Evolutionary conservation across 2,888 invertebrate genomes (phyloP), one percentile per base, ranked within the genome.

Genomic region (Dexiosoma caninum): DNA sequence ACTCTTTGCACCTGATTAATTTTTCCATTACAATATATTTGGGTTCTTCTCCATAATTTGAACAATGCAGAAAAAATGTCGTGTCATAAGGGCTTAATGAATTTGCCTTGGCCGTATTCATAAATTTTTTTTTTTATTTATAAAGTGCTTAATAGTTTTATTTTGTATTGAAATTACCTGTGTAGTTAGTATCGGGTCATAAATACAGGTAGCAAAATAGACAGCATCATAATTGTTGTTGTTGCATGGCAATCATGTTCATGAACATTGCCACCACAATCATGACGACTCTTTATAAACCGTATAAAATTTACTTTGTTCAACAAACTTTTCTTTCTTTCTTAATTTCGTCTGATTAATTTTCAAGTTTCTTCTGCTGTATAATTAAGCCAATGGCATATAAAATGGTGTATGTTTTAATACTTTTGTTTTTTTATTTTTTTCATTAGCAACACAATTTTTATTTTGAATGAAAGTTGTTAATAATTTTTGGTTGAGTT

Each of bases 391-490:
- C 23, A 49, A 64, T 51, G 10, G 51, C 23, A 14, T 51, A 16
- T 14, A 51, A 57, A 57, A 14, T 14, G n/a, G 2, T 37, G n/a
- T n/a, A n/a, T 12, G 10, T 40, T 16, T 12, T 57, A 37, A 37
- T n/a, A 2, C 8, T 37, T n/a, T n/a, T n/a, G n/a, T n/a, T n/a
- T n/a, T n/a, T n/a, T n/a, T n/a, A n/a, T n/a, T n/a, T n/a, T n/a
- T n/a, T 57, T 37, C n/a, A 37, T 57, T 40, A 23, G 23, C 57
- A 57, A 40, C 37, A 32, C 30, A 35, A 30, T 16, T 40, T 40
- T 53, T 30, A 27, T 42, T 51, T 51, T 19, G 10, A 67, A 67
- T 67, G 66, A 67, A 67, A 67, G 66, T 67, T 55, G 53, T 67
- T 55, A 53, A 32, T 53, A 53, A 42, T 53, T 53, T 53, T 53